phyloP scores from a whole-genome alignment of 2,797 vertebrate species.

The Hirundo rustica region DNA sequence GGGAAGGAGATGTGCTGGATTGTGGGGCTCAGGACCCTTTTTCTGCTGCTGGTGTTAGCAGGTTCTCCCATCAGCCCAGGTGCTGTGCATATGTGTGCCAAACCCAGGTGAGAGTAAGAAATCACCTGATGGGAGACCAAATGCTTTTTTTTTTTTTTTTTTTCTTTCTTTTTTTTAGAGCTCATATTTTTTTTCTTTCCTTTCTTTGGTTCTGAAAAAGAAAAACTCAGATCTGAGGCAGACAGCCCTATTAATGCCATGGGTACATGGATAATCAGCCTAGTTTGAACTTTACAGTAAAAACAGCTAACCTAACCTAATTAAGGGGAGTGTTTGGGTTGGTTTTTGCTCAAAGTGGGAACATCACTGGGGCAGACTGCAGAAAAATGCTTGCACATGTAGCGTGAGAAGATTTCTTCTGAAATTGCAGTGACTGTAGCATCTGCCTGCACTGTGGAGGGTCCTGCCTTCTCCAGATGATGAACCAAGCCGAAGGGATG shows the following conservation, averaged over 20 bases:
- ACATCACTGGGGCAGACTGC: background rate
- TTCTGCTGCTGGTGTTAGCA: background rate
- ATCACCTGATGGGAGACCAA: background rate
- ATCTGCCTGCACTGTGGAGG: background rate
- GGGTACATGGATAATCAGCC: background rate
- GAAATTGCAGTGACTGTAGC: background rate
- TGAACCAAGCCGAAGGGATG: background rate
- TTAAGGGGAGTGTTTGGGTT: background rate
- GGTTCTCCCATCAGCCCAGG: background rate
- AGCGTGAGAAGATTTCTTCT: background rate
- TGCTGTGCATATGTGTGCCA: background rate
- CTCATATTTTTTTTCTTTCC: background rate
- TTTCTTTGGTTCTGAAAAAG: background rate
- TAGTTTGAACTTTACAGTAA: background rate
- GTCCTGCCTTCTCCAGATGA: slow-evolving; percentile 15
- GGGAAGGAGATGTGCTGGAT: background rate
- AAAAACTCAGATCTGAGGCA: background rate
- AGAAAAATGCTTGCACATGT: slow-evolving; percentile 16
- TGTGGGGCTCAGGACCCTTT: fast-evolving
- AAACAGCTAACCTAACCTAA: background rate
- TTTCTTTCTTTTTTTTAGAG: background rate
- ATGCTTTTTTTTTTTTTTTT: background rate
- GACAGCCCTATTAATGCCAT: background rate
- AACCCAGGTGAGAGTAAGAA: background rate
- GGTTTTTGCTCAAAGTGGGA: background rate